Evolutionary conservation across 2,797 vertebrate species (phyloP).

Genomic region (Leptoclinus maculatus): DNA sequence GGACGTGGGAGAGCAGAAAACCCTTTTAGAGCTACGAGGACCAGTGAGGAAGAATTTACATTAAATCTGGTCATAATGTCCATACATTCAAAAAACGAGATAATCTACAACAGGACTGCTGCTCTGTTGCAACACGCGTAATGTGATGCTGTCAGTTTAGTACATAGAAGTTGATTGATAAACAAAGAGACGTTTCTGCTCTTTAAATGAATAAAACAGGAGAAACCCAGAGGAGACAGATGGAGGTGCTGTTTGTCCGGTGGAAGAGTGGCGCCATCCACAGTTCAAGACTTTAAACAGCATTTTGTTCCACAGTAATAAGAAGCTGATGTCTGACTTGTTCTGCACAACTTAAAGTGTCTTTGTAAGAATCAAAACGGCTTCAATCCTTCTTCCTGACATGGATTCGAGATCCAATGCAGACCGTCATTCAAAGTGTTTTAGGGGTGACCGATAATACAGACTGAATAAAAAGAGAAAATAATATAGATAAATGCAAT

Average conservation of each 20-base stretch:
- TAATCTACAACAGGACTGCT: not conserved
- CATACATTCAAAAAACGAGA: not conserved
- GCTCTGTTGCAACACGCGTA: not conserved
- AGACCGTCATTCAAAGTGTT: not conserved
- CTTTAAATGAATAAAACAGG: not conserved
- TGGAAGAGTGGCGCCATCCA: slow-evolving; percentile 54
- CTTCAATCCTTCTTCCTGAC: not conserved
- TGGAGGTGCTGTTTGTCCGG: not conserved
- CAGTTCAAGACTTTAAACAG: not conserved
- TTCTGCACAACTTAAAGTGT: not conserved
- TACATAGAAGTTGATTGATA: not conserved
- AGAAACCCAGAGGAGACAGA: not conserved
- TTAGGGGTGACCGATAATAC: not conserved
- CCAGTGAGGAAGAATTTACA: not conserved
- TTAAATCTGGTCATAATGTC: not conserved
- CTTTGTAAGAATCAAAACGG: not conserved
- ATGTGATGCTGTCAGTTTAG: not conserved
- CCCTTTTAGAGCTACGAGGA: not conserved
- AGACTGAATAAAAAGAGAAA: not conserved
- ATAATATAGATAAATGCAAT: not conserved
- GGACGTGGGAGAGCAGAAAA: slow-evolving; percentile 4
- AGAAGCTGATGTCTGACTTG: not conserved
- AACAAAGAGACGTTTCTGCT: not conserved
- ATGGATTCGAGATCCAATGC: not conserved
- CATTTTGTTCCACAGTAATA: not conserved